Base-by-base conservation (phyloP, 2,113 vertebrate species). In the Charadrius vociferus region DNA sequence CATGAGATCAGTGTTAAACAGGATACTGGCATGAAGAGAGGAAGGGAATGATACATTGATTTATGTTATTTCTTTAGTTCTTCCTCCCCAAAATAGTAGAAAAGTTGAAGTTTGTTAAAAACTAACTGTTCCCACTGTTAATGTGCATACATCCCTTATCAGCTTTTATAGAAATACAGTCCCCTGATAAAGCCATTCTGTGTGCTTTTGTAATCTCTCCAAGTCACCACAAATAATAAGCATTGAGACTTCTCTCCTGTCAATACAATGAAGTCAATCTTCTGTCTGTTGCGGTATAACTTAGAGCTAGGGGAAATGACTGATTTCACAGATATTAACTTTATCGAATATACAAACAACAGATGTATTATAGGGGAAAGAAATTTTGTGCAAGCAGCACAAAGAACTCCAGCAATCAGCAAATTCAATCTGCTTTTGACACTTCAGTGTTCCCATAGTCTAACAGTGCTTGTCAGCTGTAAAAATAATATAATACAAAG, bases 321-420 rank as follows among this genome's bases (percentile, higher is more conserved):
- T 98, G 98, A 98, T 98, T 98, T 97, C 94, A 96, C 95, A 98
- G 98, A 98, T 98, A 98, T 80, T 97, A 98, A 96, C 96, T 97
- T 98, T 96, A 98, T 95, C 37, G 7, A 98, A 97, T 97, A 97
- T 90, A 98, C 97, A 98, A 97, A 97, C 29, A 98, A 96, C 26
- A 56, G 95, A 97, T 94, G 95, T 96, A 97, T 97, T 96, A 96
- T 93, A 93, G 68, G 90, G 80, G 90, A 97, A 97, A 94, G 96
- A 93, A 96, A 95, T 97, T 98, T 84, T 93, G 87, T 81, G 82
- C 45, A 43, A 98, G 81, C 88, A 94, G 95, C 93, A 96, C 96
- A 97, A 97, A 97, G 97, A 97, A 97, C 95, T 89, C 50, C 53
- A 77, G 95, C 68, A 95, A 97, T 96, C 93, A 95, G 96, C 96